These are phyloP conservation scores for Porites lobata DNA, from an alignment of 92 coral and sea anemone genomes.

Conservation along the genomic window DNA sequence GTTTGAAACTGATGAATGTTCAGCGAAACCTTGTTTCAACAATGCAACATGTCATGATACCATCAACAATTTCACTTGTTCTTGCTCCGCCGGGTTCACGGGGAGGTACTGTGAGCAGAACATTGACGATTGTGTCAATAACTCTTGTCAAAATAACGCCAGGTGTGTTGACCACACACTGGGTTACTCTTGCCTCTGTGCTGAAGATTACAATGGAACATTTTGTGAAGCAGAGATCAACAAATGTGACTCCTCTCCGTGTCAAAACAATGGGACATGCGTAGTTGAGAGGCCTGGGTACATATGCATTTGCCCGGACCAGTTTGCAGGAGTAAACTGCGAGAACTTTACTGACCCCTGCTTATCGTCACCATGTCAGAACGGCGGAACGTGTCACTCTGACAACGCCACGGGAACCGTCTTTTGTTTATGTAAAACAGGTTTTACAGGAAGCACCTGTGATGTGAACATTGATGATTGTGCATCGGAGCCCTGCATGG, in stretches of 20 bases:
- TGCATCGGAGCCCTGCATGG: slow-evolving; percentile 68
- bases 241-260: slow-evolving; percentile 65
- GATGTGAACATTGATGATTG: slow-evolving; percentile 77
- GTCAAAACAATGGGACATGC: slow-evolving; percentile 78
- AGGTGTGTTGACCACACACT: slow-evolving; percentile 63
- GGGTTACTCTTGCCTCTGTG: slow-evolving; percentile 68
- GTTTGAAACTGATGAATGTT: slow-evolving; percentile 56
- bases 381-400: slow-evolving; percentile 60
- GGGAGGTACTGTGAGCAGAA: slow-evolving; percentile 66
- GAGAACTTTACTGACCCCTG: slow-evolving; percentile 55
- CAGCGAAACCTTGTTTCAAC: slow-evolving; percentile 61
- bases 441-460: slow-evolving; percentile 69
- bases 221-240: slow-evolving; percentile 67
- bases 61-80: slow-evolving; percentile 49
- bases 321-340: slow-evolving; percentile 68
- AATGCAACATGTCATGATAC: slow-evolving; percentile 68
- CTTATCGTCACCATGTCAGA: slow-evolving; percentile 51
- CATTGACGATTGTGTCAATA: slow-evolving; percentile 70
- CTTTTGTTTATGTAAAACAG: slow-evolving; percentile 57
- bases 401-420: slow-evolving; percentile 27
- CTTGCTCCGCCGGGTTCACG: slow-evolving; percentile 67
- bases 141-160: slow-evolving; percentile 78
- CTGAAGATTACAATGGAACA: slow-evolving; percentile 73
- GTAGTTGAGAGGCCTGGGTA: slow-evolving; percentile 60
- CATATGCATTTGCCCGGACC: slow-evolving; percentile 58